phyloP scores from a whole-genome alignment of 2,888 invertebrate species.

The Synanthedon andrenaeformis region DNA sequence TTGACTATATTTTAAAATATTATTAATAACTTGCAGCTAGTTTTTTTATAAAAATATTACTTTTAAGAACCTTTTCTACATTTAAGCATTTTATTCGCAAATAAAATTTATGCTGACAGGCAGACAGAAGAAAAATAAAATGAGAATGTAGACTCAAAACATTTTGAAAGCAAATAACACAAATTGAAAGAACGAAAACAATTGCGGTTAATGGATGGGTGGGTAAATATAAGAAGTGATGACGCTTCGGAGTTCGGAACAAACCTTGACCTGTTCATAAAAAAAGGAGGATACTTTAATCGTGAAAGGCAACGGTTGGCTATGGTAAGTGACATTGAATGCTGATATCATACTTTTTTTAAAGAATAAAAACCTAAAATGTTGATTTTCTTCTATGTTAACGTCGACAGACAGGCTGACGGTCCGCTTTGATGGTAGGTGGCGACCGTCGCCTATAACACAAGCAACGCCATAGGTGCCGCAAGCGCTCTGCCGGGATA shows the following conservation, averaged over 20 bases:
- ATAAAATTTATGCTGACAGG: background rate
- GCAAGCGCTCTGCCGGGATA: no score
- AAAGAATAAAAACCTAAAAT: background rate
- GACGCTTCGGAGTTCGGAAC: conserved; percentile 28
- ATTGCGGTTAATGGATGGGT: conserved; percentile 46
- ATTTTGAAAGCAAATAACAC: background rate
- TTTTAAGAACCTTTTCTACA: no score
- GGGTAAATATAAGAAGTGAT: conserved; percentile 49
- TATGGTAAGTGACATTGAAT: background rate
- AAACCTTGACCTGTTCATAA: conserved; percentile 45
- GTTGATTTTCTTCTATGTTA: no score
- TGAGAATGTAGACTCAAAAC: background rate
- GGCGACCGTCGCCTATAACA: no score
- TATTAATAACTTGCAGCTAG: no score
- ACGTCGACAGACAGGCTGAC: no score
- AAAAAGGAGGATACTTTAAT: background rate
- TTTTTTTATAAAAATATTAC: no score
- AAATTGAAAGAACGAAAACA: conserved; percentile 19
- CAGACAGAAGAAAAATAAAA: background rate
- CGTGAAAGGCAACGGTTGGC: background rate
- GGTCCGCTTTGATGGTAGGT: no score
- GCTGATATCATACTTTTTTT: background rate
- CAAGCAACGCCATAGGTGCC: no score
- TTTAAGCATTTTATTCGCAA: background rate
- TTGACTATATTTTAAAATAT: no score